Percentiles rank a stretch among this genome's conserved stretches.
Conservation (phyloP, 1,140 invertebrate genomes). For the Solenopsis fugax region DNA sequence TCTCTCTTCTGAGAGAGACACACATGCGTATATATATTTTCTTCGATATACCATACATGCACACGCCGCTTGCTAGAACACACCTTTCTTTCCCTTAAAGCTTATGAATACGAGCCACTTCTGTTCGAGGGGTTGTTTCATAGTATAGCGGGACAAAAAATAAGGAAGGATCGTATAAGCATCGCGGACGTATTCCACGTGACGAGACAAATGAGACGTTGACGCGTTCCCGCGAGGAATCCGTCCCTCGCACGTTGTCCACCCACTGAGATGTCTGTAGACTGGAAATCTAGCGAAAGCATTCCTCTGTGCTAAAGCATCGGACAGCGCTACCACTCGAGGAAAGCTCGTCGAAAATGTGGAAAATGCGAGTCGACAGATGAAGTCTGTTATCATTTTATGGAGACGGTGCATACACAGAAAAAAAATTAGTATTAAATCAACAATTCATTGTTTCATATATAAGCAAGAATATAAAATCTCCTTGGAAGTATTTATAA, state of each 20-base stretch:
- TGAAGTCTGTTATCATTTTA: conserved; percentile 3
- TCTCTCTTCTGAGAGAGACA: neutral
- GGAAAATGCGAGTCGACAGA: neutral
- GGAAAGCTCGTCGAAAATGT: neutral
- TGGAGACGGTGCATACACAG: neutral
- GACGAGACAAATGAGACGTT: conserved; percentile 63
- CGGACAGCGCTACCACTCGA: too few relatives aligned
- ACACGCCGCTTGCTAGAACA: conserved; percentile 1
- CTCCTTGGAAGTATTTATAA: too few relatives aligned
- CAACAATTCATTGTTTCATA: too few relatives aligned
- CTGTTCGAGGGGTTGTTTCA: conserved; percentile 45
- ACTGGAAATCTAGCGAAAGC: neutral
- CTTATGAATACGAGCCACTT: conserved; percentile 72
- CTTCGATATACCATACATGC: neutral
- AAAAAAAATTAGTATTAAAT: too few relatives aligned
- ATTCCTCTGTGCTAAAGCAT: neutral
- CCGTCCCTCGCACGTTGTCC: neutral
- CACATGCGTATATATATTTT: neutral
- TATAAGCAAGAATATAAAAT: too few relatives aligned
- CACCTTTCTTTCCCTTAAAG: conserved; percentile 63
- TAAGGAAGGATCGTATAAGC: conserved; percentile 15
- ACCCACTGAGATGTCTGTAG: neutral
- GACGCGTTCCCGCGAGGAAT: conserved; percentile 31
- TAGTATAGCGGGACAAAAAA: neutral
- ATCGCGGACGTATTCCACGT: conserved; percentile 12